Base-by-base conservation (phyloP, 1,140 invertebrate genomes). In the Drosophila willistoni region DNA sequence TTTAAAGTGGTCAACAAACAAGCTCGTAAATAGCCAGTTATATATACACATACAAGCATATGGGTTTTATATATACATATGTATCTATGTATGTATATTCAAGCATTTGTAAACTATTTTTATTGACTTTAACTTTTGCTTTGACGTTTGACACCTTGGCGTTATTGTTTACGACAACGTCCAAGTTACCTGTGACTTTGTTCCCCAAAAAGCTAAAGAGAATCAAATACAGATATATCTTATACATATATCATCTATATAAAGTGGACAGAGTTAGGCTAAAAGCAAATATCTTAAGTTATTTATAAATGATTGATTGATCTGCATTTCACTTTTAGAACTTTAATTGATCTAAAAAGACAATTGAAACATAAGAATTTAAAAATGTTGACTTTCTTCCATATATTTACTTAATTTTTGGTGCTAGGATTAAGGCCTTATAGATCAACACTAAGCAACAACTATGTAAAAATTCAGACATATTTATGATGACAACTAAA, bases 61-160 rank as follows among this genome's bases (percentile, higher is more conserved):
- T 66, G 19, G 34, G 36, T 39, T 64, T 54, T 33, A 13, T 56
- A 60, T 39, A 51, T 68, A 64, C 55, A 34, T 36, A 36, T 73
- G 62, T 25, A 25, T 73, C 55, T 25, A 25, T 25, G 22, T 25
- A 25, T 4, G 54, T 29, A 6, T 29, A 29, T 29, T 29, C 29
- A 47, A 68, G 51, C 51, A 69, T 54, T 66, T 71, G 57, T 76
- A 51, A 81, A 79, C 67, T 77, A 82, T 86, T 86, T 86, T 86
- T 86, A 87, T 86, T 86, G 82, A 86, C 82, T 86, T 76, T 71
- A 71, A 86, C 82, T 86, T 76, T 71, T 68, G 79, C 82, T 87
- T 82, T 76, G 79, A 81, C 82, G 82, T 81, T 86, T 87, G 83
- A 86, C 82, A 86, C 83, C 79, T 82, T 79, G 79, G 71, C 64